Evolutionary conservation across 1,140 invertebrate genomes (phyloP), one percentile per base, ranked within the genome.

Genomic region (Drosophila ironensis): DNA sequence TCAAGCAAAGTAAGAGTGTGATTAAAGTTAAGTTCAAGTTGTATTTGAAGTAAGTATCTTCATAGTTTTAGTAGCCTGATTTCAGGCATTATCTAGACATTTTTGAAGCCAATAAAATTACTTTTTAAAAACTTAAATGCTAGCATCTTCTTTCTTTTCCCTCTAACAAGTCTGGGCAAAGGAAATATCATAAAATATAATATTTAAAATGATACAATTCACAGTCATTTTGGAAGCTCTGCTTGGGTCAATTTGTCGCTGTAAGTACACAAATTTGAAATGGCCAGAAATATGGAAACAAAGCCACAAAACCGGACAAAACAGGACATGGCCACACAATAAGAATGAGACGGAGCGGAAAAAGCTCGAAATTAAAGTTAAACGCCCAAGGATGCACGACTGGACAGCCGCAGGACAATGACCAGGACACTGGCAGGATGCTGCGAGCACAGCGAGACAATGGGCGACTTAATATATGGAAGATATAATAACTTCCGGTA

Each of bases 341-440:
- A 69, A 63, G 70, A 76, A 73, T 59, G 75, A 88, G 82, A 53
- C 84, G 63, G 84, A 87, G 87, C 87, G 87, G 87, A 88, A 88
- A 88, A 88, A 84, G 87, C 84, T 84, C 56, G 88, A 84, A 88
- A 88, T 88, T 88, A 87, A 88, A 88, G 76, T 81, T 88, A 88
- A 88, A 88, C 82, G 87, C 73, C 35, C 64, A 84, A 88, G 87
- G 87, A 88, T 87, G 78, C 78, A 84, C 78, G 78, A 72, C 80
- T 82, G 78, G 78, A 77, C 57, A 38, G n/a, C 75, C 40, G 38
- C 41, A 76, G 35, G 11, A 78, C 72, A 82, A 71, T 66, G 54
- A 50, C 47, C 44, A 30, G n/a, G n/a, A n/a, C n/a, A n/a, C n/a
- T n/a, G n/a, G n/a, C 30, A 33, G 46, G 20, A 53, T 12, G 11